These are phyloP conservation scores for Melospiza melodia DNA, from an alignment of 2,113 vertebrate genomes.

Conservation along the genomic window DNA sequence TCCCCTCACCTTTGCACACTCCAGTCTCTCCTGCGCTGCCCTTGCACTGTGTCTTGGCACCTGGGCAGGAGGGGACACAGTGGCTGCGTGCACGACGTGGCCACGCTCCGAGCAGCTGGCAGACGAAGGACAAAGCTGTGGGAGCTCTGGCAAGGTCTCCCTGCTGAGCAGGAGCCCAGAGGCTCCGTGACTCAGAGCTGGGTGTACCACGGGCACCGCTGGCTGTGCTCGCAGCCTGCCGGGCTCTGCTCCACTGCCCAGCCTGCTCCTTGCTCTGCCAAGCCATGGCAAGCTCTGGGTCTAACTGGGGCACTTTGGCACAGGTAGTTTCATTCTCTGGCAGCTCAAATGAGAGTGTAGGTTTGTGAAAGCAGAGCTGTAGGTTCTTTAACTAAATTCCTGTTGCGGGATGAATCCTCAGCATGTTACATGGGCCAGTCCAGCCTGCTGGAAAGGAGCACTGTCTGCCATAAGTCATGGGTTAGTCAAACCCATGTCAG, in stretches of 20 bases:
- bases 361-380: not conserved
- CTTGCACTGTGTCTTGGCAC: rapidly evolving
- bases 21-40: not conserved
- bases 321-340: not conserved
- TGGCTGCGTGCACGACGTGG: not conserved
- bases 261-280: not conserved
- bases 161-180: not conserved
- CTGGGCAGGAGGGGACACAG: not conserved
- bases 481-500: not conserved
- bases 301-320: not conserved
- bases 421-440: rapidly evolving
- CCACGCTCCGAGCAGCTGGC: not conserved
- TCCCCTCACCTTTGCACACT: not conserved
- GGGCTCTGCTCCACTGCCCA: not conserved
- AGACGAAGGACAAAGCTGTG: not conserved
- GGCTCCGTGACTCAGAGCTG: not conserved
- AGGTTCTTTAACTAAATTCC: not conserved
- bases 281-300: not conserved
- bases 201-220: not conserved
- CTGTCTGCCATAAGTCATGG: not conserved
- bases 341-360: not conserved
- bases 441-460: not conserved
- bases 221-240: not conserved
- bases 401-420: not conserved
- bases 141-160: not conserved